Evolutionary conservation across 2,888 invertebrate genomes (phyloP).

Genomic region (Lobophora halterata): DNA sequence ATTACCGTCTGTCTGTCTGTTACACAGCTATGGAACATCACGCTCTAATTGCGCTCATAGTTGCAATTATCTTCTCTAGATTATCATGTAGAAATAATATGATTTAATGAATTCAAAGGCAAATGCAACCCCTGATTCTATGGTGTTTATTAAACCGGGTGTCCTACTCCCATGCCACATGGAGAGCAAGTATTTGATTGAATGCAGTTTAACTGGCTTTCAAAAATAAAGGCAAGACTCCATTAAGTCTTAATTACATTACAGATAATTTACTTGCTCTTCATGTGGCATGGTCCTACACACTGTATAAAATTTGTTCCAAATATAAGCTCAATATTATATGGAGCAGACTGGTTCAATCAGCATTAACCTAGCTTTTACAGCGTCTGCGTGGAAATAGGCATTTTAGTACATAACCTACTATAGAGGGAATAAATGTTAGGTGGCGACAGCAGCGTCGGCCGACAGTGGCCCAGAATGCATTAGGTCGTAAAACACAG

Average conservation of each 20-base stretch:
- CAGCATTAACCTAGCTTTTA: conserved; percentile 6
- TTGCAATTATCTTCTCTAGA: conserved; percentile 2
- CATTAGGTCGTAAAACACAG: conserved; percentile 27
- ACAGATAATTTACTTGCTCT: no score
- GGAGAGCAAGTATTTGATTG: no score
- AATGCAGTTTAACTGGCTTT: no score
- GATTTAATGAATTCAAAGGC: no score
- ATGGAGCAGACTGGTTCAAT: conserved; percentile 1
- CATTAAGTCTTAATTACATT: background rate
- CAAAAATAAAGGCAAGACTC: background rate
- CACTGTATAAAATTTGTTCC: no score
- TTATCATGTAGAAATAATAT: no score
- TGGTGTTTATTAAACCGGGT: no score
- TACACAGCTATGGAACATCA: conserved; percentile 19
- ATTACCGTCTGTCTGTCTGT: conserved; percentile 43
- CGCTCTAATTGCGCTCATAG: conserved; percentile 9
- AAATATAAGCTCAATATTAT: background rate
- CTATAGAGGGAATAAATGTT: conserved; percentile 16
- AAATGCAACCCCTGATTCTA: no score
- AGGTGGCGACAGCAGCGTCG: conserved; percentile 5
- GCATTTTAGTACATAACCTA: conserved; percentile 8
- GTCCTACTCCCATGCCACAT: no score
- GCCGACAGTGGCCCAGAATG: conserved; percentile 23
- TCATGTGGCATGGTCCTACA: no score
- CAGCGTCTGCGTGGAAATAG: conserved; percentile 4